Percentiles rank a stretch among this genome's conserved stretches.
These are phyloP conservation scores for Natator depressus DNA, from an alignment of 2,113 vertebrate species.

Conservation along the genomic window DNA sequence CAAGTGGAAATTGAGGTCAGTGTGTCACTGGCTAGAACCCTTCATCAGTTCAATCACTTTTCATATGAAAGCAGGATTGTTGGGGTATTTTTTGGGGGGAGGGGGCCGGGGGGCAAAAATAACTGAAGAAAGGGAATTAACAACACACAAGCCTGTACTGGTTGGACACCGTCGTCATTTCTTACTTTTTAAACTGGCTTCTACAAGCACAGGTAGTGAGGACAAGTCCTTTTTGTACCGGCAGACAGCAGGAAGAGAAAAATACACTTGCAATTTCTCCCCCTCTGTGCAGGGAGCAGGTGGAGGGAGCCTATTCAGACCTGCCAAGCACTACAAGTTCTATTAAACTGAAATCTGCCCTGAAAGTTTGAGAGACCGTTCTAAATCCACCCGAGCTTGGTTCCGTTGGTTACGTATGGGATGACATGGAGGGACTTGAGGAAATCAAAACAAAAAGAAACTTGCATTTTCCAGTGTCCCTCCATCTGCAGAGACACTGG, in stretches of 20 bases:
- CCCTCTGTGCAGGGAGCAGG: neutral
- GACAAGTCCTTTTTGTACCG: neutral
- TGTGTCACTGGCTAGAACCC: slow-evolving; percentile 54
- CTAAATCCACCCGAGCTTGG: too few species aligned
- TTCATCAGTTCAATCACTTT: slow-evolving; percentile 38
- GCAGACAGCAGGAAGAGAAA: neutral
- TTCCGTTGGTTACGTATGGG: neutral
- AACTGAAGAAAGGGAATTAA: neutral
- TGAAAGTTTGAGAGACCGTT: neutral
- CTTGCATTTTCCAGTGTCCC: neutral
- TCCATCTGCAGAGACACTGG: neutral
- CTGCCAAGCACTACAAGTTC: neutral
- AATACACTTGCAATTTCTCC: neutral
- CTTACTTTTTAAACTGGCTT: neutral
- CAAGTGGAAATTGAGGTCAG: slow-evolving; percentile 28
- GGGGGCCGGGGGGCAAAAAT: too few species aligned
- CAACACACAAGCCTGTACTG: neutral
- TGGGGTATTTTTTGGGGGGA: too few species aligned
- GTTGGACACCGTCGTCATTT: neutral
- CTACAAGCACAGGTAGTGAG: neutral
- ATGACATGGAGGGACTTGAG: neutral
- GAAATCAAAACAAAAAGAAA: neutral
- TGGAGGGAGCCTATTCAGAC: fast-evolving
- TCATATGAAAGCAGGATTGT: neutral
- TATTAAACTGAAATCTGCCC: neutral